Conservation (phyloP, 1,140 invertebrate genomes). For the Temnothorax curvispinosus region DNA sequence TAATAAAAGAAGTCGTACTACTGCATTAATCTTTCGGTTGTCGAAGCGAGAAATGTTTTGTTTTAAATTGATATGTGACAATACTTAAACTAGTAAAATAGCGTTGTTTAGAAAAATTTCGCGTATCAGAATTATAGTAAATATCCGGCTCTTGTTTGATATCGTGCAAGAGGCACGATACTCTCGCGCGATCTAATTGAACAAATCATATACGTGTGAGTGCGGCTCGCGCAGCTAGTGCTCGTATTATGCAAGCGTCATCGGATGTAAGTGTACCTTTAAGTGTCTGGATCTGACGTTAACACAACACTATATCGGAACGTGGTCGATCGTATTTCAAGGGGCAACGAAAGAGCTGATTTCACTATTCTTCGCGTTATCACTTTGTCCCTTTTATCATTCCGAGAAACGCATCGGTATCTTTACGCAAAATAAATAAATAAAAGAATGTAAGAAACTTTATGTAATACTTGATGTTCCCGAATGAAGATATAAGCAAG, state of each 20-base stretch:
- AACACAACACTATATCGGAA: slow-evolving; percentile 64
- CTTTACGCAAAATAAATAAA: not conserved
- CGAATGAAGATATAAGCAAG: too few relatives aligned
- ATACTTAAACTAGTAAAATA: not conserved
- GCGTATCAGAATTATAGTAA: not conserved
- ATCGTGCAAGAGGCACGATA: not conserved
- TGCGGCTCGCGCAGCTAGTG: slow-evolving; percentile 62
- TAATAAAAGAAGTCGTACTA: too few relatives aligned
- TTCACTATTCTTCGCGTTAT: slow-evolving; percentile 62
- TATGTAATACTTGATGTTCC: too few relatives aligned
- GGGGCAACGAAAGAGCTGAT: slow-evolving; percentile 64
- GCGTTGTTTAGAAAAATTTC: not conserved
- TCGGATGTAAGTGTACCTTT: slow-evolving; percentile 72
- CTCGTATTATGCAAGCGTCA: slow-evolving; percentile 77
- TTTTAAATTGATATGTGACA: not conserved
- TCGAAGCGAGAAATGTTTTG: not conserved
- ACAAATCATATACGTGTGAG: slow-evolving; percentile 70
- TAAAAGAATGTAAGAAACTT: not conserved
- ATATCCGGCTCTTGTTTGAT: not conserved
- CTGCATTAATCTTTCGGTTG: not conserved
- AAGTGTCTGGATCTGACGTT: slow-evolving; percentile 72
- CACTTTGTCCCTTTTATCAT: slow-evolving; percentile 31
- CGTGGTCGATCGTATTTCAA: slow-evolving; percentile 67
- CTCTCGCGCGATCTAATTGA: slow-evolving; percentile 68
- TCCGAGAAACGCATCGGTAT: not conserved